phyloP scores from a whole-genome alignment of 2,888 invertebrate species.

The Ormyrus pomaceus region DNA sequence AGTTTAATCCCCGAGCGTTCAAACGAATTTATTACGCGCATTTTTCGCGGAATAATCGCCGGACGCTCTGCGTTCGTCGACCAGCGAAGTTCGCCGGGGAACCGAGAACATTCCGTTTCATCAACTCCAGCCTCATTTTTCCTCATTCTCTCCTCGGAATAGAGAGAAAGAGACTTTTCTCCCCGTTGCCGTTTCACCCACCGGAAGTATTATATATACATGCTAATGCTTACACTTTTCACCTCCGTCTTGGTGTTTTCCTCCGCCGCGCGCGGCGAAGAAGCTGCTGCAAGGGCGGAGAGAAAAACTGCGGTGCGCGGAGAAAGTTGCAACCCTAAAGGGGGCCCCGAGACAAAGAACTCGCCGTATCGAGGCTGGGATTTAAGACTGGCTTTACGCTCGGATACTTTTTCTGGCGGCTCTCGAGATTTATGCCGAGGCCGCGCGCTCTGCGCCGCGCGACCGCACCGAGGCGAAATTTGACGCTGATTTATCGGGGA shows the following conservation, averaged over 20 bases:
- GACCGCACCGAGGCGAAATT: constrained; percentile 12
- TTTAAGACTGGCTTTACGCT: constrained; percentile 28
- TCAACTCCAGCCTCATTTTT: constrained; percentile 42
- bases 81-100: not conserved
- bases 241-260: not conserved
- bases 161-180: not conserved
- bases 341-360: not conserved
- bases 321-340: not conserved
- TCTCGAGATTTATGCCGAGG: constrained; percentile 11
- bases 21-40: no score
- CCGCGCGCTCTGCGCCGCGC: not conserved
- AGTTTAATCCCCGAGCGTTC: no score
- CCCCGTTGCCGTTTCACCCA: not conserved
- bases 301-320: not conserved
- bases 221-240: constrained; percentile 15
- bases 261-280: not conserved
- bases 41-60: no score
- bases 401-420: not conserved
- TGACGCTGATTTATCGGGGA: constrained; percentile 37
- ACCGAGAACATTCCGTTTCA: constrained; percentile 5
- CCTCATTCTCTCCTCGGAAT: constrained; percentile 9
- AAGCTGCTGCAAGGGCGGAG: not conserved
- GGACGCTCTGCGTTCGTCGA: no score
- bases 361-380: constrained; percentile 24
- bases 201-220: not conserved